Percentiles rank a stretch among this genome's conserved stretches.
These are phyloP conservation scores for Sterna hirundo DNA, from an alignment of 2,113 vertebrate genomes.

Conservation along the genomic window DNA sequence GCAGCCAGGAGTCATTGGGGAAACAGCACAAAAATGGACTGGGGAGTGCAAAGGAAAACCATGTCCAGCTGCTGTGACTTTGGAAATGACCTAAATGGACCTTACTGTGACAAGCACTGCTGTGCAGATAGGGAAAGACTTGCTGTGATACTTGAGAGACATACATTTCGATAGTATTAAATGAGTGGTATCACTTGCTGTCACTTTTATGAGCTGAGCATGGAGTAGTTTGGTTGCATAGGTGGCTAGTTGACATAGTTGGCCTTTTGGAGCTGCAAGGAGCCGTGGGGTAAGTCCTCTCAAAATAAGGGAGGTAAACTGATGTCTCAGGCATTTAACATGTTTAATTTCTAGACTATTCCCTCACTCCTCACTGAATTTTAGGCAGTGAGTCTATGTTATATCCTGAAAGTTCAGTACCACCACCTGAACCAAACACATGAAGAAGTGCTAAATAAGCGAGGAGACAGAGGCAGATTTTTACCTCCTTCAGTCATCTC, in stretches of 20 bases:
- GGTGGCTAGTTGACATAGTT: neutral
- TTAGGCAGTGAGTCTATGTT: neutral
- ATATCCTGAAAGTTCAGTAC: neutral
- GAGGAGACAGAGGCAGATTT: neutral
- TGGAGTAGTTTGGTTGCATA: accelerated
- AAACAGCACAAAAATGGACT: neutral
- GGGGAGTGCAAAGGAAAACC: neutral
- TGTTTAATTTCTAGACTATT: neutral
- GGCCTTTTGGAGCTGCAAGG: neutral
- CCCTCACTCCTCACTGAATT: neutral
- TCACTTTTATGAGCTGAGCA: neutral
- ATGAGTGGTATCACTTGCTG: neutral
- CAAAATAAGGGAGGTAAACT: neutral
- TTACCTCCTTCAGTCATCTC: neutral
- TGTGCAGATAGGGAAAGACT: neutral
- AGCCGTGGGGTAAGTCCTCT: neutral
- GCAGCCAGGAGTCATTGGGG: neutral
- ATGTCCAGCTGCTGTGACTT: neutral
- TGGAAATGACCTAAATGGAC: neutral
- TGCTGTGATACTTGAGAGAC: neutral
- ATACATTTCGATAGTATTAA: neutral
- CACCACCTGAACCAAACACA: neutral
- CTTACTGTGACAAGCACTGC: neutral
- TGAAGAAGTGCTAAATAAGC: neutral
- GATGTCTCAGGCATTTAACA: neutral